Evolutionary conservation across 2,113 vertebrate genomes (phyloP).

Genomic region (Lepisosteus oculatus): DNA sequence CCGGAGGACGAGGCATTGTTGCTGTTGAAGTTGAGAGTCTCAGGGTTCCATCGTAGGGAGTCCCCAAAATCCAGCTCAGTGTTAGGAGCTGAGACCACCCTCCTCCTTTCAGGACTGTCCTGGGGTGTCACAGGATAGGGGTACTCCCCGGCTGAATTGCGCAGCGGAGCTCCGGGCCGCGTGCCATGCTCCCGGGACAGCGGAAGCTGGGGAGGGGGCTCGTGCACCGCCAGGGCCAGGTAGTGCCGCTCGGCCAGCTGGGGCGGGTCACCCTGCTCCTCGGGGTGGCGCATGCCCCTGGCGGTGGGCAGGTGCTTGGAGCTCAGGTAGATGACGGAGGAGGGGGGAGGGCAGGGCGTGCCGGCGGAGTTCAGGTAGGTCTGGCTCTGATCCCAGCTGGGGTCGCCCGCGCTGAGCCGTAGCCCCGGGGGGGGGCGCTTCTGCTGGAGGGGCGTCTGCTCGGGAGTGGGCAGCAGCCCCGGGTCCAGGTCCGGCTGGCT

Average conservation of each 20-base stretch:
- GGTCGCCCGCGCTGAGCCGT: conserved; percentile 52
- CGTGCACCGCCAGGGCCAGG: conserved; percentile 50
- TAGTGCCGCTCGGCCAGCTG: conserved; percentile 64
- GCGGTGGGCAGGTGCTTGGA: conserved; percentile 64
- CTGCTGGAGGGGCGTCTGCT: conserved; percentile 92
- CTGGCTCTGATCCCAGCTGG: conserved; percentile 84
- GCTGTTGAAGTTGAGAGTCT: conserved; percentile 78
- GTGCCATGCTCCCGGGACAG: conserved; percentile 48
- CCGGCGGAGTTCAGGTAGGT: conserved; percentile 76
- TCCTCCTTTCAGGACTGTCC: conserved; percentile 80
- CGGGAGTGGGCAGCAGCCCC: conserved; percentile 85
- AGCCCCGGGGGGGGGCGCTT: conserved; percentile 73
- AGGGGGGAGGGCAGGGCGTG: conserved; percentile 50
- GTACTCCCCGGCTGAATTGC: conserved; percentile 77
- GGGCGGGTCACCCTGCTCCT: conserved; percentile 62
- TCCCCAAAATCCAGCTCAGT: conserved; percentile 73
- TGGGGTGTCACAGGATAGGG: conserved; percentile 72
- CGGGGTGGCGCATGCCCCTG: conserved; percentile 53
- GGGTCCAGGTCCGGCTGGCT: conserved; percentile 76
- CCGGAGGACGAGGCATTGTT: conserved; percentile 60
- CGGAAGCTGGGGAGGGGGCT: conserved; percentile 30
- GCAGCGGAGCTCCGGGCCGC: conserved; percentile 46
- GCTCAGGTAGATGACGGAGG: conserved; percentile 74
- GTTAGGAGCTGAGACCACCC: conserved; percentile 82
- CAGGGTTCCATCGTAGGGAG: conserved; percentile 74